Base-by-base conservation (phyloP, 2,888 invertebrate species). In the Tanytarsus gracilentus region DNA sequence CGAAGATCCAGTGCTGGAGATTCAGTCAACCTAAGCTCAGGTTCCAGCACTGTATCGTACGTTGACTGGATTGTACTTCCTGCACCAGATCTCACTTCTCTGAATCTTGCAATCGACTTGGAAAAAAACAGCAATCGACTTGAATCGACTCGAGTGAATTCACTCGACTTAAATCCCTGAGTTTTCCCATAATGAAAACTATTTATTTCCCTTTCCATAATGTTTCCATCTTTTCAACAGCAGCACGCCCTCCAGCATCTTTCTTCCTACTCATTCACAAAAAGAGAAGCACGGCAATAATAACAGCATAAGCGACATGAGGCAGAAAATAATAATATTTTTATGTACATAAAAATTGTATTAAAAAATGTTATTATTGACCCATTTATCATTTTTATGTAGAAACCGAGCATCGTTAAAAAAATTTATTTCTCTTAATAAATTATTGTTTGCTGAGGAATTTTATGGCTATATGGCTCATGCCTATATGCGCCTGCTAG, bases 371-470 rank as follows among this genome's bases (percentile, higher is more conserved):
- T 25, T 50, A 60, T 60, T 60, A 60, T 60, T 50, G 50, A 21
- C 7, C 49, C 48, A 59, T 59, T 50, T 59, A 59, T 59, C 59
- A 59, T 59, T 59, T 59, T 59, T 59, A 59, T 59, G 59, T 33
- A 39, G 21, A 59, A 59, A 44, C 59, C 44, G n/a, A 59, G 59
- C 16, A 49, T 59, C 59, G 59, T 59, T 59, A 59, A 59, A 59
- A 59, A 60, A 60, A 60, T 60, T 50, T 60, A 60, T 60, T 44
- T 58, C 58, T 40, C 23, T 33, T 49, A 33, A 60, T 60, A 60
- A 60, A 60, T 50, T 60, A 50, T 48, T 60, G 60, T 60, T 60
- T 39, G 25, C 40, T 30, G 30, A 48, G 58, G 58, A 29, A 58
- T 58, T 58, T 58, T 48, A 48, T 58, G 48, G 23, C 23, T 44